These are phyloP conservation scores for Champsocephalus esox DNA, from an alignment of 2,797 vertebrate genomes.

Conservation along the genomic window DNA sequence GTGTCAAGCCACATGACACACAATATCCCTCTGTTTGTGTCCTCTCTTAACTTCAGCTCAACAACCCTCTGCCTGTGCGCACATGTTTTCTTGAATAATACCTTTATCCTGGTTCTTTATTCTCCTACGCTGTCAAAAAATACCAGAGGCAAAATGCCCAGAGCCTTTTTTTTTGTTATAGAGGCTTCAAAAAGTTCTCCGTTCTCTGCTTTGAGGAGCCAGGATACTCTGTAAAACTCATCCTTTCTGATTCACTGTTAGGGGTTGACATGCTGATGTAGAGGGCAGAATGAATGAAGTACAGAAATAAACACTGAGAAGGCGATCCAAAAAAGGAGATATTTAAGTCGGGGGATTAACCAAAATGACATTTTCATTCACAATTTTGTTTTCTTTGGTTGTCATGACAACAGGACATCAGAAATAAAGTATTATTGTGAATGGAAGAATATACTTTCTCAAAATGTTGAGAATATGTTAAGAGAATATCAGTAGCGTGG, in stretches of 20 bases:
- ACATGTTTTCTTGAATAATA: constrained; percentile 19
- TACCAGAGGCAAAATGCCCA: constrained; percentile 14
- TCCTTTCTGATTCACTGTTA: neutral
- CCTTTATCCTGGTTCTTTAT: neutral
- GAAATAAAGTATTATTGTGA: too few species aligned
- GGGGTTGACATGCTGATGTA: neutral
- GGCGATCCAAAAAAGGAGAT: neutral
- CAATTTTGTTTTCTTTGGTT: too few species aligned
- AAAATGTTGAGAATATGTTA: too few species aligned
- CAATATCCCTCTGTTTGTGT: neutral
- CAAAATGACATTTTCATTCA: too few species aligned
- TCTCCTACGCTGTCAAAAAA: constrained; percentile 13
- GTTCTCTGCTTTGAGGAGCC: constrained; percentile 5
- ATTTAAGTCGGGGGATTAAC: neutral
- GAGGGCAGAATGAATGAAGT: constrained; percentile 2
- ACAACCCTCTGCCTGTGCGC: neutral
- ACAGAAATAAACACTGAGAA: neutral
- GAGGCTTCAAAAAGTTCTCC: constrained; percentile 17
- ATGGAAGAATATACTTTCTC: too few species aligned
- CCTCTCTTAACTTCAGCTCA: neutral
- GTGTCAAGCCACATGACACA: neutral
- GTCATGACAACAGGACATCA: too few species aligned
- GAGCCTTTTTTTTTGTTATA: constrained; percentile 15
- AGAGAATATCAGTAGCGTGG: too few species aligned
- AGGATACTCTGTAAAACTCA: constrained; percentile 6